phyloP scores from a whole-genome alignment of 1,140 invertebrate species.

The Lucilia sericata region DNA sequence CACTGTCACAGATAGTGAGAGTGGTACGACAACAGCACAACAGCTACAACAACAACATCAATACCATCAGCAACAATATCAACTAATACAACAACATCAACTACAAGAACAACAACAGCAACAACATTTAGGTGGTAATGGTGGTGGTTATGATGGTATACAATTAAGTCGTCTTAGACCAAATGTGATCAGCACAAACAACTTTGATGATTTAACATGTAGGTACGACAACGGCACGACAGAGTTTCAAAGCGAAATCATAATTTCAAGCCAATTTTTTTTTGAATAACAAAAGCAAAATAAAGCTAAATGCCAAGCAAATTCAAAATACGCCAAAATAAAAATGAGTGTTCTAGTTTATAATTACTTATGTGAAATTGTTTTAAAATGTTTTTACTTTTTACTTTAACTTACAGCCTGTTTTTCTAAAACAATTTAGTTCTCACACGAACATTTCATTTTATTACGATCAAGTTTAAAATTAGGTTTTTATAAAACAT shows the following conservation, averaged over 20 bases:
- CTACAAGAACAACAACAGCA: constrained; percentile 13
- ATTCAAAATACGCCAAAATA: neutral
- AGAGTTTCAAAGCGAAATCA: constrained; percentile 28
- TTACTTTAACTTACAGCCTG: too few relatives aligned
- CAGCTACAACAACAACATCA: constrained; percentile 39
- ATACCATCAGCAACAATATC: constrained; percentile 19
- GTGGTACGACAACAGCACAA: constrained; percentile 46
- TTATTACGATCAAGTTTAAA: too few relatives aligned
- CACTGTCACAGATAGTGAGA: constrained; percentile 60
- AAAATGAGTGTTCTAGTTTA: constrained; percentile 18
- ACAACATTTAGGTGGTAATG: neutral
- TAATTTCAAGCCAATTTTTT: neutral
- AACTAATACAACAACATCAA: constrained; percentile 22
- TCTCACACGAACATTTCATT: too few relatives aligned
- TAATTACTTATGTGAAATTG: neutral
- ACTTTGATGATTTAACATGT: constrained; percentile 45
- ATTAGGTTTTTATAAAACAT: too few relatives aligned
- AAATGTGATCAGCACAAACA: constrained; percentile 34
- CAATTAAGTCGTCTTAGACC: constrained; percentile 25
- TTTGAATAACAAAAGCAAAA: neutral
- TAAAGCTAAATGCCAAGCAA: neutral
- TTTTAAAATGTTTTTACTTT: neutral
- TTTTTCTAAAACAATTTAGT: too few relatives aligned
- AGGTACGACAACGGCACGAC: constrained; percentile 42
- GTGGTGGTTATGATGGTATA: neutral